Evolutionary conservation across 2,113 vertebrate species (phyloP).

Genomic region (Etia nguti): DNA sequence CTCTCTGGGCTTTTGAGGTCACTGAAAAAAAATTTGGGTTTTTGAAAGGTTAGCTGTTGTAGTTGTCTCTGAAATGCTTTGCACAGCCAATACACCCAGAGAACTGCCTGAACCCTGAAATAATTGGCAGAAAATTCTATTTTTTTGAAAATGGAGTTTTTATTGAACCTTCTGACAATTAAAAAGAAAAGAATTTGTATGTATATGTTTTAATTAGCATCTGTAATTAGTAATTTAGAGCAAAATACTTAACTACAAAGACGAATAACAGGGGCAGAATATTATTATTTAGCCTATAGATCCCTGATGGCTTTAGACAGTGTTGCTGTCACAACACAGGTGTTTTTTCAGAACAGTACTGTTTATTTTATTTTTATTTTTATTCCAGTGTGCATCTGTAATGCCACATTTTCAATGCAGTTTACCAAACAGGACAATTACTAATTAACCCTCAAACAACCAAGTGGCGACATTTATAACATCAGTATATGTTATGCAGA

Average conservation of each 20-base stretch:
- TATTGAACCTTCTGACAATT: neutral
- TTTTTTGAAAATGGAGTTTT: neutral
- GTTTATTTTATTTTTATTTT: neutral
- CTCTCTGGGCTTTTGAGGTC: neutral
- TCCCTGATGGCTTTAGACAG: neutral
- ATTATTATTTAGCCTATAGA: constrained; percentile 3
- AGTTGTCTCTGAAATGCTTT: neutral
- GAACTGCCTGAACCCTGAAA: neutral
- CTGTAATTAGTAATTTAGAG: neutral
- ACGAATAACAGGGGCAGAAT: neutral
- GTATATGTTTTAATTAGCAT: neutral
- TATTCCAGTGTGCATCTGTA: neutral
- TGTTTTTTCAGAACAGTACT: neutral
- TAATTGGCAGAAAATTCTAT: neutral
- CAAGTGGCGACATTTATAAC: neutral
- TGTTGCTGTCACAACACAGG: neutral
- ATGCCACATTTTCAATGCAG: neutral
- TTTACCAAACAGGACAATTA: neutral
- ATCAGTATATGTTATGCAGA: neutral
- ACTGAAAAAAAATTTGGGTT: neutral
- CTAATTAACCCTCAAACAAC: neutral
- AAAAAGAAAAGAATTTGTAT: neutral
- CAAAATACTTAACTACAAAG: neutral
- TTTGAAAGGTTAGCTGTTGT: neutral
- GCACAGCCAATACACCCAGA: neutral